phyloP scores from a whole-genome alignment of 2,888 invertebrate species.

The Agonopterix arenella region DNA sequence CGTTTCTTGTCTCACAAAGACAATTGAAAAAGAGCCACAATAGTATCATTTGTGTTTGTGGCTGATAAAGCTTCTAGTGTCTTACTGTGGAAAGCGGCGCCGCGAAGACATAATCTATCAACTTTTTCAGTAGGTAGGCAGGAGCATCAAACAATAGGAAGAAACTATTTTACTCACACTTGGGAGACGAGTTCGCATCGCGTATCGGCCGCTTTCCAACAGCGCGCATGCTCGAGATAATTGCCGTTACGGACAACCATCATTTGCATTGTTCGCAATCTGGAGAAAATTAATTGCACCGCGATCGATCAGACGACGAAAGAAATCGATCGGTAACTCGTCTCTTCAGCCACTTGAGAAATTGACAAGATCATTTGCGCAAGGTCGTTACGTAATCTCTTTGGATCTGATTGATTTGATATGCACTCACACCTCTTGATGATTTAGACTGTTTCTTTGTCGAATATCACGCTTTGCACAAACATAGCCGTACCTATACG shows the following conservation, averaged over 20 bases:
- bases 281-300: conserved; percentile 66
- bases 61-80: conserved; percentile 8
- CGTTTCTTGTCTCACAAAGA: not conserved
- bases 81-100: conserved; percentile 41
- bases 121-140: conserved; percentile 42
- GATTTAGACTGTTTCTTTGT: conserved; percentile 6
- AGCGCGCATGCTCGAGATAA: conserved; percentile 41
- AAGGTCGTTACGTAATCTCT: not conserved
- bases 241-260: conserved; percentile 62
- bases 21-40: not conserved
- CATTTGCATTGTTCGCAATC: conserved; percentile 67
- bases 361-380: not conserved
- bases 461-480: conserved; percentile 11
- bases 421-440: conserved; percentile 15
- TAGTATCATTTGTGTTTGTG: not conserved
- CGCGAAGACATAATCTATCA: conserved; percentile 30
- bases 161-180: conserved; percentile 62
- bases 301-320: conserved; percentile 44
- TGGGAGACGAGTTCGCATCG: conserved; percentile 42
- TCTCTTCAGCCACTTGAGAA: not conserved
- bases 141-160: conserved; percentile 60
- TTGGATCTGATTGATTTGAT: not conserved
- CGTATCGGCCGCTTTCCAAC: conserved; percentile 61
- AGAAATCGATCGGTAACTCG: conserved; percentile 40
- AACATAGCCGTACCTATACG: conserved; percentile 18